Evolutionary conservation across 2,797 vertebrate genomes (phyloP).

Genomic region (Champsocephalus gunnari): DNA sequence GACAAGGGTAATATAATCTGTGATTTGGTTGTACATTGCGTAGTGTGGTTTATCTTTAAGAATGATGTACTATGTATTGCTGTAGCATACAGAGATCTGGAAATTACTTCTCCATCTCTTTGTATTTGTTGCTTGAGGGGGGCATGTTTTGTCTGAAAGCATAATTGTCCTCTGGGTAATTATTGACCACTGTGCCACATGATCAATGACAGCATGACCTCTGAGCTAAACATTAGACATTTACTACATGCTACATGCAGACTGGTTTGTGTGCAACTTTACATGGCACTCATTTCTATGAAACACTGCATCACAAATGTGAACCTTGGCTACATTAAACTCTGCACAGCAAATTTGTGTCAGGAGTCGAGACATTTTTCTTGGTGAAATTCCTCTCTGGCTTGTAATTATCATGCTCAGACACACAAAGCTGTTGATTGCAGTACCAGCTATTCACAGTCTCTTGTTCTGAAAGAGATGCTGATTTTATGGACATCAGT

Average conservation of each 20-base stretch:
- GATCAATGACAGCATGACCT: slow-evolving; percentile 60
- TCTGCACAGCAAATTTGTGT: slow-evolving; percentile 30
- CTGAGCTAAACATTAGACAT: slow-evolving; percentile 27
- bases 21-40: neutral
- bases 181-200: slow-evolving; percentile 59
- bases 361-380: slow-evolving; percentile 58
- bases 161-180: slow-evolving; percentile 56
- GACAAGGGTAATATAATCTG: neutral
- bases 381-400: slow-evolving; percentile 56
- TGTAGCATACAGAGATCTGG: neutral
- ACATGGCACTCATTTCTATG: neutral
- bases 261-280: slow-evolving; percentile 17
- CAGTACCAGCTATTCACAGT: slow-evolving; percentile 70
- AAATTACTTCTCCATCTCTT: neutral
- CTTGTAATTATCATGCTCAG: slow-evolving; percentile 65
- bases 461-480: slow-evolving; percentile 68
- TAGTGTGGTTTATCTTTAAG: neutral
- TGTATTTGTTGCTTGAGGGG: slow-evolving; percentile 39
- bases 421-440: slow-evolving; percentile 83
- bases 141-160: slow-evolving; percentile 57
- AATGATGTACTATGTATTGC: neutral
- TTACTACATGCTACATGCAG: slow-evolving; percentile 21
- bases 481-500: slow-evolving; percentile 81
- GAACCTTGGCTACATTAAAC: neutral
- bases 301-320: slow-evolving; percentile 14